Percentiles rank a stretch among this genome's conserved stretches.
phyloP scores from a whole-genome alignment of 37 sponge, comb jelly and placozoan species.

The Axinella damicornis region DNA sequence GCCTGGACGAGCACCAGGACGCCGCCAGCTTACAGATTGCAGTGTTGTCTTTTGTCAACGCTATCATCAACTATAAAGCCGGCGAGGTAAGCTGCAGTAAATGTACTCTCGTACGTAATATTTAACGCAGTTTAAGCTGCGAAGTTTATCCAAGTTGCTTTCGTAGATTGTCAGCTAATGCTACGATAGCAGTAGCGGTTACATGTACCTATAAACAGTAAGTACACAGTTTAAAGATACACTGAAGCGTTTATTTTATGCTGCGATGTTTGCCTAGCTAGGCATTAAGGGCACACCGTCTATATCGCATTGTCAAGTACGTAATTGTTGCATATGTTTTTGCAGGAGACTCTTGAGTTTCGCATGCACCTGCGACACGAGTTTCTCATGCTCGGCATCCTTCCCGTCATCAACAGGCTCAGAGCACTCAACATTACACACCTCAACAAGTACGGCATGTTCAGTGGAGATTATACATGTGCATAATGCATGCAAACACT shows the following conservation, averaged over 20 bases:
- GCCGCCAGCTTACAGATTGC: slow-evolving; percentile 76
- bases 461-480: no score
- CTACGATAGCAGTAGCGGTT: no score
- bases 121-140: no score
- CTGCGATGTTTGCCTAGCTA: no score
- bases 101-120: no score
- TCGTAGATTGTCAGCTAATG: no score
- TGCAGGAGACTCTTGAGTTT: slow-evolving; percentile 84
- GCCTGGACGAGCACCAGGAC: slow-evolving; percentile 63
- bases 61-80: slow-evolving; percentile 77
- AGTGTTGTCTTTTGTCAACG: slow-evolving; percentile 83
- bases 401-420: slow-evolving; percentile 69
- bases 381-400: slow-evolving; percentile 80
- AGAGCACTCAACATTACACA: slow-evolving; percentile 63
- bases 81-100: slow-evolving; percentile 65
- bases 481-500: no score
- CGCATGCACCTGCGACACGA: slow-evolving; percentile 84
- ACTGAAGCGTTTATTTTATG: not conserved
- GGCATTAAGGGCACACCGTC: no score
- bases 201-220: no score
- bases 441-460: slow-evolving; percentile 76
- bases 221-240: not conserved
- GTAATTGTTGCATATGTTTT: no score
- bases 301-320: no score
- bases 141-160: no score